phyloP scores from a whole-genome alignment of 2,797 vertebrate genomes.

The Sylvia borin region DNA sequence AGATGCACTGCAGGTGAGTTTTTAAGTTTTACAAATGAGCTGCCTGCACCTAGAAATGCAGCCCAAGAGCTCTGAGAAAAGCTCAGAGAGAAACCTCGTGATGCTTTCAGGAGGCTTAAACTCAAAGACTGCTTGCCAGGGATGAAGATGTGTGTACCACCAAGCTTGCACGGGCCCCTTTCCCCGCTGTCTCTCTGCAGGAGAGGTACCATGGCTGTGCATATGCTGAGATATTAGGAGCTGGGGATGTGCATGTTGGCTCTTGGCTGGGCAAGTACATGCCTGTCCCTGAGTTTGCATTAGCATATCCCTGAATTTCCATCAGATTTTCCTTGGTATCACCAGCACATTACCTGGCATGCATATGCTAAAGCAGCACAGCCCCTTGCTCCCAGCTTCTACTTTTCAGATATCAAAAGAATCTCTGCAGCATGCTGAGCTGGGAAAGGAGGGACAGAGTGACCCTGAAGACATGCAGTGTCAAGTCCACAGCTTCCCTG shows the following conservation, averaged over 20 bases:
- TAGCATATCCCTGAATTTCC: not conserved
- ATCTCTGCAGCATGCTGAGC: not conserved
- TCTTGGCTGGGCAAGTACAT: not conserved
- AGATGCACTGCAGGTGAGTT: not conserved
- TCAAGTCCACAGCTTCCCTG: not conserved
- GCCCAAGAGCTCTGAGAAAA: not conserved
- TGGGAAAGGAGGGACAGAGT: not conserved
- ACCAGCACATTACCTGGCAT: not conserved
- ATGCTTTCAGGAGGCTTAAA: not conserved
- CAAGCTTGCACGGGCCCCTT: not conserved
- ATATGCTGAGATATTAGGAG: not conserved
- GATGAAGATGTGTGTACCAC: not conserved
- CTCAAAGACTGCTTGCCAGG: not conserved
- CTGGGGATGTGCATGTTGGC: not conserved
- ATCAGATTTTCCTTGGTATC: not conserved
- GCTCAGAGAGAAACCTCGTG: not conserved
- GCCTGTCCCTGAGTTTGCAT: not conserved
- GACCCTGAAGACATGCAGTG: not conserved
- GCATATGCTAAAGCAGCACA: rapidly evolving
- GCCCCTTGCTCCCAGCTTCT: not conserved
- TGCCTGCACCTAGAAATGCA: not conserved
- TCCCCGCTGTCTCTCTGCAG: rapidly evolving
- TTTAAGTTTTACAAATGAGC: not conserved
- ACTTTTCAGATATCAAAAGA: not conserved
- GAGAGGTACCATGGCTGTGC: not conserved